These are phyloP conservation scores for Frieseomelitta varia DNA, from an alignment of 1,140 invertebrate species.

Conservation along the genomic window DNA sequence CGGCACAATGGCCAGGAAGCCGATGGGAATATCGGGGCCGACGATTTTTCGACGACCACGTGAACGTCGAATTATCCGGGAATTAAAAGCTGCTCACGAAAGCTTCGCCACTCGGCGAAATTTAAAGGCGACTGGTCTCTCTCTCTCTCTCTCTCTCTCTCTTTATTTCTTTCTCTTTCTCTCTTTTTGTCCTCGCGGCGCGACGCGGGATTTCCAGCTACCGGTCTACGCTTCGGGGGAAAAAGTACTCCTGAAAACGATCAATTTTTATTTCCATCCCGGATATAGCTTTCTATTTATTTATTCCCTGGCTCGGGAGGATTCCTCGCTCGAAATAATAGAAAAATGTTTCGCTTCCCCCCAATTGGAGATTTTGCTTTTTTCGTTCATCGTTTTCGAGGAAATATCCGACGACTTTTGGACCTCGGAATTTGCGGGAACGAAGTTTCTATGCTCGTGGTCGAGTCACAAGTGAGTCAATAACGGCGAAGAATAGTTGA, in stretches of 20 bases:
- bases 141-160: too few relatives aligned
- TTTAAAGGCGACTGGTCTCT: conserved; percentile 1
- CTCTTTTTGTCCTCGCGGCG: not conserved
- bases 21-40: not conserved
- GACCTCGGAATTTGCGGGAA: not conserved
- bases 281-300: not conserved
- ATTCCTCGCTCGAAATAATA: not conserved
- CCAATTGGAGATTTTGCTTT: not conserved
- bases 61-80: conserved; percentile 13
- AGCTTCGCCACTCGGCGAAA: not conserved
- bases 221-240: not conserved
- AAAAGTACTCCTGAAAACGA: not conserved
- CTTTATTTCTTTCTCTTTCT: too few relatives aligned
- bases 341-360: not conserved
- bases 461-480: too few relatives aligned
- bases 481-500: too few relatives aligned
- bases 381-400: not conserved
- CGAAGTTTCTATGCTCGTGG: not conserved
- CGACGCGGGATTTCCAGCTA: not conserved
- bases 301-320: not conserved
- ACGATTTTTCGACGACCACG: conserved; percentile 17
- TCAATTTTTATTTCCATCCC: not conserved
- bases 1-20: conserved; percentile 1
- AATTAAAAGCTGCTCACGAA: conserved; percentile 20
- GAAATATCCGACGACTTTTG: not conserved